A percentile compares a stretch with the other conserved stretches of the same genome.
Conservation (phyloP, 2,113 vertebrate species). For the Laticauda laticaudata region DNA sequence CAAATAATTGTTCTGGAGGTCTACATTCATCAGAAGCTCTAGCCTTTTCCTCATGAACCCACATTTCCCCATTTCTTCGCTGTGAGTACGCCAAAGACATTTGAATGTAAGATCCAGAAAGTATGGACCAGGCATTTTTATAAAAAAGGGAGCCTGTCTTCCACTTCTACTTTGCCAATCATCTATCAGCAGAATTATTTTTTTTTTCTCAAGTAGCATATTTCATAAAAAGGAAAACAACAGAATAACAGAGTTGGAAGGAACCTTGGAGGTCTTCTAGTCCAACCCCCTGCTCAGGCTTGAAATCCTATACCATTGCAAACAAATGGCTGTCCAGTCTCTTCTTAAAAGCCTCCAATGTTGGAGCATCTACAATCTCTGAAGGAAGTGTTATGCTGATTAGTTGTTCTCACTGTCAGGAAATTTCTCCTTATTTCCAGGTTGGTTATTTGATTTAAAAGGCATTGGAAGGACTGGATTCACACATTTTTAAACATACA, state of each 20-base stretch:
- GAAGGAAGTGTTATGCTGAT: background rate
- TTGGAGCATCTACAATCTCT: background rate
- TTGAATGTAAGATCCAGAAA: background rate
- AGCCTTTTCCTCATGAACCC: background rate
- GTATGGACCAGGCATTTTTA: background rate
- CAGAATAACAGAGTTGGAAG: background rate
- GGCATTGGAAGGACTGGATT: background rate
- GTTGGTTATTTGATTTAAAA: background rate
- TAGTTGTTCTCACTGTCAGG: background rate
- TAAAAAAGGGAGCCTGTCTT: background rate
- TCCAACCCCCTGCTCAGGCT: background rate
- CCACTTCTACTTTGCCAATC: background rate
- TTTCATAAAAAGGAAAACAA: background rate
- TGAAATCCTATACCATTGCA: background rate
- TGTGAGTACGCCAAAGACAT: background rate
- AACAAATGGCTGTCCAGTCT: background rate
- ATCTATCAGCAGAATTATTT: background rate
- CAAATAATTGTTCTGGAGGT: background rate
- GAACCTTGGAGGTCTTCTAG: background rate
- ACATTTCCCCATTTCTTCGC: background rate
- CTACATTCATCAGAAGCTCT: background rate
- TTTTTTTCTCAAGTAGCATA: background rate
- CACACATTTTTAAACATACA: background rate
- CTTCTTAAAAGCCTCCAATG: background rate
- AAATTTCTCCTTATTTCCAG: background rate